Percentiles rank a stretch among this genome's conserved stretches.
phyloP scores from a whole-genome alignment of 2,797 vertebrate species.

The Meriones psammophilus region DNA sequence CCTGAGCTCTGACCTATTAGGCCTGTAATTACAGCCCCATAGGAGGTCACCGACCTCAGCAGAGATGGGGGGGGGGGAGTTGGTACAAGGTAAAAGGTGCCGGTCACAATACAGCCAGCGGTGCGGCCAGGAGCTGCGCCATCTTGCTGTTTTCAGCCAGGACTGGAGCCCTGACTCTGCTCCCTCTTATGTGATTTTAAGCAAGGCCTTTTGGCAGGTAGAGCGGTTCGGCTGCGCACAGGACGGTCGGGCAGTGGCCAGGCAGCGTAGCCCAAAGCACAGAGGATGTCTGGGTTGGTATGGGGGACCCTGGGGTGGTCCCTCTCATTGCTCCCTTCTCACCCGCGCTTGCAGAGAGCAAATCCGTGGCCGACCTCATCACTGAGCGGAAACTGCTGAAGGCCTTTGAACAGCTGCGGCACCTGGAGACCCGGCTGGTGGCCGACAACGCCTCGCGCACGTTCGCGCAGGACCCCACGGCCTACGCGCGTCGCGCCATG shows the following conservation, averaged over 20 bases:
- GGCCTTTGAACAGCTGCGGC: conserved; percentile 92
- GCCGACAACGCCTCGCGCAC: conserved; percentile 81
- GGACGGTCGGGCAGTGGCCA: background rate
- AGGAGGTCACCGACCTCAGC: background rate
- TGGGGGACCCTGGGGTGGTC: no score
- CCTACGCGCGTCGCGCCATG: conserved; percentile 89
- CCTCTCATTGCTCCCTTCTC: background rate
- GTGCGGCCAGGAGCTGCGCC: background rate
- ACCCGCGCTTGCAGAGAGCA: conserved; percentile 4
- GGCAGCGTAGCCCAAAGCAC: background rate
- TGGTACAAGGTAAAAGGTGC: background rate
- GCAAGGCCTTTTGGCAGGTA: background rate
- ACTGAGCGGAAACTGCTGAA: conserved; percentile 90
- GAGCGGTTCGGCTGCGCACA: background rate
- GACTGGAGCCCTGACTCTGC: background rate
- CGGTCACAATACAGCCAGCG: accelerated
- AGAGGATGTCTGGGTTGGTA: no score
- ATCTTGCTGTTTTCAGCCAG: background rate
- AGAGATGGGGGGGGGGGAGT: background rate
- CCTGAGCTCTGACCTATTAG: conserved; percentile 21
- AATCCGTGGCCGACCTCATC: conserved; percentile 89
- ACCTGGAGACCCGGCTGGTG: conserved; percentile 89
- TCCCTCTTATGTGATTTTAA: background rate
- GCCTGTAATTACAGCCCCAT: background rate
- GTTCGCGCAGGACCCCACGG: conserved; percentile 83